Conservation (phyloP, 2,797 vertebrate genomes). For the Mastacembelus armatus region DNA sequence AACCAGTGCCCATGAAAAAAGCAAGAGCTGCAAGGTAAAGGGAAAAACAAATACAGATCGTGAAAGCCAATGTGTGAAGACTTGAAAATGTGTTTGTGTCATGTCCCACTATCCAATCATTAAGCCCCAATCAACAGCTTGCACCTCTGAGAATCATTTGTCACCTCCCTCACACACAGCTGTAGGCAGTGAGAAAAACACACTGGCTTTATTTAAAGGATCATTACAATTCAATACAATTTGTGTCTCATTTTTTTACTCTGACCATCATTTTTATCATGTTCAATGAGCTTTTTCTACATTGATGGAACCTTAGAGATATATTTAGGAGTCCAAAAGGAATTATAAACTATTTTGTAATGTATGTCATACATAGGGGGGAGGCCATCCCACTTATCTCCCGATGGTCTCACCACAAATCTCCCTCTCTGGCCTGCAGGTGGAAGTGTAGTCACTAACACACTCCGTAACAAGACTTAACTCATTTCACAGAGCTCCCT, state of each 20-base stretch:
- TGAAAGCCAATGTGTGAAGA: not conserved
- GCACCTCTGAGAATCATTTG: not conserved
- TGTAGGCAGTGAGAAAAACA: not conserved
- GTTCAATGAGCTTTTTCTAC: not conserved
- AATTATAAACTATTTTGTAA: slow-evolving; percentile 1
- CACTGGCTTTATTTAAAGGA: not conserved
- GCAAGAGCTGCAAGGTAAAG: slow-evolving; percentile 83
- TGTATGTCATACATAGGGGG: not conserved
- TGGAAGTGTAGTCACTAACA: slow-evolving; percentile 7
- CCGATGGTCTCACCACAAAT: slow-evolving; percentile 20
- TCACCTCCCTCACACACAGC: slow-evolving; percentile 11
- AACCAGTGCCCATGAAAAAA: slow-evolving; percentile 70
- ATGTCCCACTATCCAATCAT: not conserved
- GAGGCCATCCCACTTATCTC: slow-evolving; percentile 1
- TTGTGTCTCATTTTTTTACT: too few relatives aligned
- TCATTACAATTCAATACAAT: not conserved
- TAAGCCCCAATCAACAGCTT: not conserved
- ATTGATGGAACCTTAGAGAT: not conserved
- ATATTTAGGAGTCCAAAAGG: not conserved
- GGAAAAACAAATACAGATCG: not conserved
- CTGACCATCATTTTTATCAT: too few relatives aligned
- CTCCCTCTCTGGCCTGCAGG: slow-evolving; percentile 13
- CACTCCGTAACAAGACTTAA: not conserved
- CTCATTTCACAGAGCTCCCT: slow-evolving; percentile 17
- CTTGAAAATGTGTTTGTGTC: slow-evolving; percentile 8